These are phyloP conservation scores for Amphipyra berbera DNA, from an alignment of 2,888 invertebrate species.

Conservation along the genomic window DNA sequence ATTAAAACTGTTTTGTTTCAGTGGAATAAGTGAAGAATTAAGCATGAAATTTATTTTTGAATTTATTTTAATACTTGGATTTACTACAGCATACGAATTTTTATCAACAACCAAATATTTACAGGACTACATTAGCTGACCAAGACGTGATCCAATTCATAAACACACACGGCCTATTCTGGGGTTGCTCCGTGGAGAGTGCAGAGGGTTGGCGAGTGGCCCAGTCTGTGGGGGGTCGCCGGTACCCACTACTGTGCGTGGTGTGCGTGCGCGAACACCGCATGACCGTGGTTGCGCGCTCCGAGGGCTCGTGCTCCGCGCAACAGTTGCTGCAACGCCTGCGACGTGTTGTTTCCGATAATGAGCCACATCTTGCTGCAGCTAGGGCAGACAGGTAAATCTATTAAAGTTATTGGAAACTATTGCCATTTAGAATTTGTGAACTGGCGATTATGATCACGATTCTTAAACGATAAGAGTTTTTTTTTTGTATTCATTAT, in stretches of 20 bases:
- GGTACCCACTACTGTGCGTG: constrained; percentile 96
- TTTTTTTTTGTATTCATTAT: too few species aligned
- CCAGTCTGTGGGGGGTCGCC: constrained; percentile 95
- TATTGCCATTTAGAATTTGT: too few species aligned
- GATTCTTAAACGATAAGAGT: too few species aligned
- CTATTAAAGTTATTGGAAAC: too few species aligned
- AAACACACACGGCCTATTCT: constrained; percentile 96
- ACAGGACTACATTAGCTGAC: constrained; percentile 92
- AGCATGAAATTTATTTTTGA: too few species aligned
- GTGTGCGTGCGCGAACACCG: constrained; percentile 96
- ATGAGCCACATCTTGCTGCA: constrained; percentile 96
- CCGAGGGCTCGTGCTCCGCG: constrained; percentile 95
- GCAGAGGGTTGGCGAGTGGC: constrained; percentile 98
- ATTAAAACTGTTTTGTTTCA: too few species aligned
- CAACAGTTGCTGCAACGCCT: constrained; percentile 93
- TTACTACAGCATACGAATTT: too few species aligned
- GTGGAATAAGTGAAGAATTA: too few species aligned
- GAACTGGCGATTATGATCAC: too few species aligned
- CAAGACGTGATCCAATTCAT: constrained; percentile 94
- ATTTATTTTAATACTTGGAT: too few species aligned
- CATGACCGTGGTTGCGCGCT: constrained; percentile 97
- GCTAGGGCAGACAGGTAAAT: constrained; percentile 95
- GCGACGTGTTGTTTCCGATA: constrained; percentile 94
- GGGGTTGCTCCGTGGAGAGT: constrained; percentile 97
- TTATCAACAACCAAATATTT: constrained; percentile 5